These are phyloP conservation scores for Apostichopus leukothele DNA, from an alignment of 53 echinoderm and acorn worm species.

Conservation along the genomic window DNA sequence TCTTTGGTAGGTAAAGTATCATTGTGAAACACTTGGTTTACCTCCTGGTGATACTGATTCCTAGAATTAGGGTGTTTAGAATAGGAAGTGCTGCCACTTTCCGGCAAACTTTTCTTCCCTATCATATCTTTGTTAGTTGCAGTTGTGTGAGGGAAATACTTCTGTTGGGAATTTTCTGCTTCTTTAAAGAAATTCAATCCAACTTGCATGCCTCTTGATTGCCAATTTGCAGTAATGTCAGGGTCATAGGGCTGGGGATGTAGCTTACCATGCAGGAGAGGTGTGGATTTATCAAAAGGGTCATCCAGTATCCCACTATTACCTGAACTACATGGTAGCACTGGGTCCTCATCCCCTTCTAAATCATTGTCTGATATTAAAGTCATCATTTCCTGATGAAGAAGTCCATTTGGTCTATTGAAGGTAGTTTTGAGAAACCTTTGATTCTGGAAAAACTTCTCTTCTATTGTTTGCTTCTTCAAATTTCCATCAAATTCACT, in stretches of 20 bases:
- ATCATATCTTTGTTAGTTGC: background rate
- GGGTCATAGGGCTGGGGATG: background rate
- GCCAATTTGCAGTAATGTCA: background rate
- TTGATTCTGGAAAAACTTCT: constrained; percentile 23
- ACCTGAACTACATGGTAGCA: background rate
- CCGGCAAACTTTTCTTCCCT: background rate
- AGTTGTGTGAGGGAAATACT: background rate
- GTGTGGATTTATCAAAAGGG: background rate
- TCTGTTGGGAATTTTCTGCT: background rate
- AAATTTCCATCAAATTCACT: background rate
- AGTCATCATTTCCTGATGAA: background rate
- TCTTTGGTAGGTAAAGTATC: background rate
- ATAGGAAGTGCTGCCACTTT: background rate
- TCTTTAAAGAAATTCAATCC: constrained; percentile 20
- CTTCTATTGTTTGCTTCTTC: constrained; percentile 31
- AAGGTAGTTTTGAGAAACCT: constrained; percentile 13
- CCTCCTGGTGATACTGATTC: background rate
- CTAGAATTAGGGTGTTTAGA: too few relatives aligned
- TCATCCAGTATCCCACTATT: background rate
- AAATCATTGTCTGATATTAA: background rate
- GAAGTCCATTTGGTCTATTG: background rate
- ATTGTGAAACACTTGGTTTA: background rate
- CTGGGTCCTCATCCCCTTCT: background rate
- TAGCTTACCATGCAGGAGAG: background rate
- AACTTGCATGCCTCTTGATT: background rate